Evolutionary conservation across 2,888 invertebrate species (phyloP), one percentile per base, ranked within the genome.

Genomic region (Microdon myrmicae): DNA sequence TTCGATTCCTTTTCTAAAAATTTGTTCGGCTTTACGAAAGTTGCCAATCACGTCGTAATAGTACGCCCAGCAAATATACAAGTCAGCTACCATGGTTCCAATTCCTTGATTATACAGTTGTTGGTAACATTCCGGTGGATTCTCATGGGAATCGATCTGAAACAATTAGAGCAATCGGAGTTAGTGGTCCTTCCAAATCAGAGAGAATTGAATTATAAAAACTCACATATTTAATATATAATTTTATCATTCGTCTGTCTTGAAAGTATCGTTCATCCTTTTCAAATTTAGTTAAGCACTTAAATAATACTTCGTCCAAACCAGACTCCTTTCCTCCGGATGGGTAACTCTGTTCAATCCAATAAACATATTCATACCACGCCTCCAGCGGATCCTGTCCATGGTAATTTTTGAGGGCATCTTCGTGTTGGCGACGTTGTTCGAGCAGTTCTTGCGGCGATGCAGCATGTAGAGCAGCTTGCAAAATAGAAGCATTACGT

Each of bases 201-300:
- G n/a, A n/a, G n/a, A n/a, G n/a, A 3, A n/a, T 9, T 3, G 2
- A 5, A 16, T 1, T 5, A 34, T 29, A 23, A 37, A 17, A 48
- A 85, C 92, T 87, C 82, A 96, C 95, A 85, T 90, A 94, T 87
- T 94, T 95, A 23, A 96, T 89, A 87, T 93, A 94, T 9, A 96
- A 80, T 73, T 91, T 89, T 43, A 96, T 86, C 78, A 90, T 90
- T 76, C 96, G 84, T 22, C 86, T 83, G 79, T 97, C 96, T 81
- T 96, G 93, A 69, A 83, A 85, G 77, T 96, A 96, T 64, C 85
- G 84, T 38, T 83, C 82, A 73, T 90, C 87, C 74, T 89, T 86
- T 76, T 92, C 91, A 82, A 95, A 94, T 70, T 84, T 81, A 23
- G 85, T 83, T 44, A 96, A 81, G 75, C 96, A 96, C 72, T 90